Percentiles rank a stretch among this genome's conserved stretches.
phyloP scores from a whole-genome alignment of 1,140 invertebrate species.

The Tetraneura akinire region DNA sequence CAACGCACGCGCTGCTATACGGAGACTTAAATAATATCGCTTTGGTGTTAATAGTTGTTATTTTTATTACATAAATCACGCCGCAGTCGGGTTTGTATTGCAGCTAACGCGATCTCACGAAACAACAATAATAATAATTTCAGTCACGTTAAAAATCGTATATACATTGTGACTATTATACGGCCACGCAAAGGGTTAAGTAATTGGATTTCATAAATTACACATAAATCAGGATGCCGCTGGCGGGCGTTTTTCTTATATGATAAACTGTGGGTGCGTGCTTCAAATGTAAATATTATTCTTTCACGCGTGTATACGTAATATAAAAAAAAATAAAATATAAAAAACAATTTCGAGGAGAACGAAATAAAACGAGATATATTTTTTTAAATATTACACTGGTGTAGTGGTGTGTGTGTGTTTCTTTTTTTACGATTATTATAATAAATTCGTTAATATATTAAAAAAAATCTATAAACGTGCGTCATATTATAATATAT shows the following conservation, averaged over 20 bases:
- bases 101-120: constrained; percentile 28
- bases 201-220: constrained; percentile 48
- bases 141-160: constrained; percentile 24
- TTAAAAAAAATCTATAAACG: too few species aligned
- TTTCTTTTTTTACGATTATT: background rate
- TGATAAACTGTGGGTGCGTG: constrained; percentile 50
- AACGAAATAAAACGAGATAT: constrained; percentile 14
- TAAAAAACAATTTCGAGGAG: constrained; percentile 23
- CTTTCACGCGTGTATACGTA: too few species aligned
- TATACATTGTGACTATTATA: background rate
- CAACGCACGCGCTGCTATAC: background rate
- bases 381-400: background rate
- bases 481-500: too few species aligned
- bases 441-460: too few species aligned
- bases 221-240: constrained; percentile 50
- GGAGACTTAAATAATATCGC: background rate
- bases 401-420: too few species aligned
- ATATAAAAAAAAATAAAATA: too few species aligned
- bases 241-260: constrained; percentile 30
- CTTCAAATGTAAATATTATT: constrained; percentile 50
- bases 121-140: constrained; percentile 38
- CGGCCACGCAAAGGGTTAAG: constrained; percentile 35
- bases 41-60: constrained; percentile 41
- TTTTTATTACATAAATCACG: constrained; percentile 34
- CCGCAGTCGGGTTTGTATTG: constrained; percentile 1